Evolutionary conservation across 2,888 invertebrate genomes (phyloP).

Genomic region (Lacanobia wlatinum): DNA sequence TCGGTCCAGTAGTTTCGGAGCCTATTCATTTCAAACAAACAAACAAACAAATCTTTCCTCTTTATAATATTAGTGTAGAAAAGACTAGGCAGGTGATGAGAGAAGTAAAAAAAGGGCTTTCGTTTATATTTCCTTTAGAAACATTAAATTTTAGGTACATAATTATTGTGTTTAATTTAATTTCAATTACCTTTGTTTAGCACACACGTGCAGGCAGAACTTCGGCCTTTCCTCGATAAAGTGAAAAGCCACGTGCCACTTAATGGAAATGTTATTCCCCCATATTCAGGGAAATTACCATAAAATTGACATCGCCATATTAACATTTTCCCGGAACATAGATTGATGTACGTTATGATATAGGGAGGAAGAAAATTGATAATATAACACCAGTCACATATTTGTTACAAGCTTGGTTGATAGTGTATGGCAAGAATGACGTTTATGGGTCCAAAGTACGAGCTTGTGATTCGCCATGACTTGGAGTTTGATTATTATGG

Average conservation of each 20-base stretch:
- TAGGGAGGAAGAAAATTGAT: neutral
- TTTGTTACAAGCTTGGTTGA: neutral
- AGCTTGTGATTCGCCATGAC: no score
- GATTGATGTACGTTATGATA: neutral
- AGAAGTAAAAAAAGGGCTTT: no score
- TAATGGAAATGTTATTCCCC: constrained; percentile 42
- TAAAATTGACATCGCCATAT: constrained; percentile 40
- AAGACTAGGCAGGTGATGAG: no score
- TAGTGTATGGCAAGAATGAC: neutral
- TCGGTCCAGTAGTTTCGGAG: no score
- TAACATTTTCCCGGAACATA: constrained; percentile 17
- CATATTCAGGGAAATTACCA: constrained; percentile 51
- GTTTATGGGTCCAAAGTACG: neutral
- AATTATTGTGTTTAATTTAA: neutral
- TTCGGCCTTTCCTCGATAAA: neutral
- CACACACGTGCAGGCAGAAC: neutral
- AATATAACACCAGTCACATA: constrained; percentile 3
- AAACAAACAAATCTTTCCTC: no score
- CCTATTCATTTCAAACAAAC: no score
- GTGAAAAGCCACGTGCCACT: constrained; percentile 13
- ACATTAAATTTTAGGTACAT: no score
- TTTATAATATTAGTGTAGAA: no score
- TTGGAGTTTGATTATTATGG: neutral
- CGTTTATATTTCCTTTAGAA: no score
- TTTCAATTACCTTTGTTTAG: neutral